phyloP scores from a whole-genome alignment of 2,797 vertebrate species.

The Cyclopterus lumpus region DNA sequence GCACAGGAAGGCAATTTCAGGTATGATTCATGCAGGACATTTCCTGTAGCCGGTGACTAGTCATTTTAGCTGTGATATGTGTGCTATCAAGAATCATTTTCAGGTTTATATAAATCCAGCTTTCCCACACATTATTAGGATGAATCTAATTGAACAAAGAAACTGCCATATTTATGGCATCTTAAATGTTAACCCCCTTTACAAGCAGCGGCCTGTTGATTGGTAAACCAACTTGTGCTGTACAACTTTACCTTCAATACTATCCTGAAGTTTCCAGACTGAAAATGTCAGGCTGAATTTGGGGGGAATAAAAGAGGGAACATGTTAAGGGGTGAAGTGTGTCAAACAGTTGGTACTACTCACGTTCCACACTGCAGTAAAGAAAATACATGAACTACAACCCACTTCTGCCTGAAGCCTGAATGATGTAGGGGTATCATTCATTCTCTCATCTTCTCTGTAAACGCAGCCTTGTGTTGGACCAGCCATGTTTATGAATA shows the following conservation, averaged over 20 bases:
- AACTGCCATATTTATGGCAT: not conserved
- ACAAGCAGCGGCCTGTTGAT: not conserved
- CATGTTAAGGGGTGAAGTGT: not conserved
- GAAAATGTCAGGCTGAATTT: not conserved
- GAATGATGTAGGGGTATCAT: constrained; percentile 8
- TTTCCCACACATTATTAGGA: constrained; percentile 27
- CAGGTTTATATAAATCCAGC: constrained; percentile 20
- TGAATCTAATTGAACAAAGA: not conserved
- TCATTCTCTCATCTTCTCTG: constrained; percentile 16
- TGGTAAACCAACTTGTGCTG: not conserved
- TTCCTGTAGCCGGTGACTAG: constrained; percentile 25
- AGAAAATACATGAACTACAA: not conserved
- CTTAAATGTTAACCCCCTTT: not conserved
- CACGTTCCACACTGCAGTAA: constrained; percentile 3
- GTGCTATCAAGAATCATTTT: constrained; percentile 22
- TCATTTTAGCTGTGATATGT: constrained; percentile 25
- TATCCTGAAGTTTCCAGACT: not conserved
- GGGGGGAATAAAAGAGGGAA: not conserved
- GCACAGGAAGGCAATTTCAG: constrained; percentile 9
- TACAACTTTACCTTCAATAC: not conserved
- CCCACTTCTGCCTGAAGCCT: constrained; percentile 12
- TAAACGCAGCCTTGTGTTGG: constrained; percentile 26
- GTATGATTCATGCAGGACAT: constrained; percentile 33
- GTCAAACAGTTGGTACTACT: not conserved
- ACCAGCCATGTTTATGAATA: constrained; percentile 59